Conservation (phyloP, 2,797 vertebrate genomes). For the Eptatretus atami region DNA sequence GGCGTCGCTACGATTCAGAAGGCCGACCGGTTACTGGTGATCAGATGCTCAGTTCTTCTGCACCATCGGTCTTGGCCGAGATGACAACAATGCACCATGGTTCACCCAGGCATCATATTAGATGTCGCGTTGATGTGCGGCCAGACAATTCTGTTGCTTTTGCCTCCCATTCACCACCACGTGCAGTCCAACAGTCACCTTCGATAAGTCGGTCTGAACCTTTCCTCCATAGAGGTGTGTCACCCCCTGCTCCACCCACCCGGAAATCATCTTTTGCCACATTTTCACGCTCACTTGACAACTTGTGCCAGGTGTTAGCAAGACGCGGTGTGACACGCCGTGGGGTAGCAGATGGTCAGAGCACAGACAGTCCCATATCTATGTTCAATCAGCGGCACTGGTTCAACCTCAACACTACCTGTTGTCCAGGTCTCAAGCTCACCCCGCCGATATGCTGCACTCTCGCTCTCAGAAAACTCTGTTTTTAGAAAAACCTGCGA, state of each 20-base stretch:
- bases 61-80: background rate
- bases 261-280: background rate
- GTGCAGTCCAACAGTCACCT: background rate
- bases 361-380: background rate
- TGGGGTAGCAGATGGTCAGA: background rate
- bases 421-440: slow-evolving; percentile 82
- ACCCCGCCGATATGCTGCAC: slow-evolving; percentile 55
- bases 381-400: no score
- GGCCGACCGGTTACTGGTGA: background rate
- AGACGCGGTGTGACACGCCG: background rate
- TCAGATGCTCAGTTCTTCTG: slow-evolving; percentile 1
- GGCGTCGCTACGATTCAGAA: background rate
- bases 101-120: background rate
- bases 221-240: background rate
- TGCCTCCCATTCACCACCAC: background rate
- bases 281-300: background rate
- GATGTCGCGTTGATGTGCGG: background rate
- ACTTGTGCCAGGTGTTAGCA: background rate
- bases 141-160: background rate
- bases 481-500: slow-evolving; percentile 34
- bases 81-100: no score
- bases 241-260: background rate
- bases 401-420: background rate
- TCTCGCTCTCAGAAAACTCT: slow-evolving; percentile 67
- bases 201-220: background rate